Percentiles rank a stretch among this genome's conserved stretches.
Conservation (phyloP, 2,888 invertebrate genomes). For the Tryphoninae sp. region DNA sequence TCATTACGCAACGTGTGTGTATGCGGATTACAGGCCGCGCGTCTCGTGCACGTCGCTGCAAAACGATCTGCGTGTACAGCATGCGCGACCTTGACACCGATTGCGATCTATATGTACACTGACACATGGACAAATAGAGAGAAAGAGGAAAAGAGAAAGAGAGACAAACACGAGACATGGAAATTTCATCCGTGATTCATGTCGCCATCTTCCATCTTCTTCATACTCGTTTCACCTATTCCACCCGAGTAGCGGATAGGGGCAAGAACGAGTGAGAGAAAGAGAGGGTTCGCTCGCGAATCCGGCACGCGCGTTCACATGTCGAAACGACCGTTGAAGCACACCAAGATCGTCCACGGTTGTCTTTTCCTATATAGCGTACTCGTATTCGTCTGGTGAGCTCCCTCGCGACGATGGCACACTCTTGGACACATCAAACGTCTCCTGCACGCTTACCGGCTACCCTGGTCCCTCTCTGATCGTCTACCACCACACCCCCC, state of each 20-base stretch:
- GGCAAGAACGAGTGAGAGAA: not conserved
- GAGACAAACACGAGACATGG: not conserved
- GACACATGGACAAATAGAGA: not conserved
- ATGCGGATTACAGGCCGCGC: constrained; percentile 43
- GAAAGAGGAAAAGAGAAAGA: too few species aligned
- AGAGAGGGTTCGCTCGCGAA: constrained; percentile 29
- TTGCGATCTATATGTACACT: constrained; percentile 65
- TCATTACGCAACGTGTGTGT: constrained; percentile 59
- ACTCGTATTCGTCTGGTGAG: constrained; percentile 57
- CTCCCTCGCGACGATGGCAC: constrained; percentile 54
- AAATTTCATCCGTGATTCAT: constrained; percentile 66
- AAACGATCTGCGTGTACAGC: constrained; percentile 17
- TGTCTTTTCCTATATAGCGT: constrained; percentile 30
- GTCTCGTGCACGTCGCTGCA: constrained; percentile 52
- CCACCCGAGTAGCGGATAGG: too few species aligned
- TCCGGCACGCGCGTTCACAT: constrained; percentile 31
- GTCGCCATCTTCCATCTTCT: constrained; percentile 34
- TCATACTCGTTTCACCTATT: not conserved
- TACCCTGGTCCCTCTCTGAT: constrained; percentile 38
- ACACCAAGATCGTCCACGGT: constrained; percentile 15
- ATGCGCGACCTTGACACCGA: constrained; percentile 79
- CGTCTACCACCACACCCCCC: not conserved
- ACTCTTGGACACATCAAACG: constrained; percentile 59
- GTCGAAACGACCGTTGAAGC: constrained; percentile 27
- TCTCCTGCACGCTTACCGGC: constrained; percentile 59